A percentile compares a stretch with the other conserved stretches of the same genome.
Evolutionary conservation across 2,797 vertebrate species (phyloP).

Genomic region (Hippocampus kuda): DNA sequence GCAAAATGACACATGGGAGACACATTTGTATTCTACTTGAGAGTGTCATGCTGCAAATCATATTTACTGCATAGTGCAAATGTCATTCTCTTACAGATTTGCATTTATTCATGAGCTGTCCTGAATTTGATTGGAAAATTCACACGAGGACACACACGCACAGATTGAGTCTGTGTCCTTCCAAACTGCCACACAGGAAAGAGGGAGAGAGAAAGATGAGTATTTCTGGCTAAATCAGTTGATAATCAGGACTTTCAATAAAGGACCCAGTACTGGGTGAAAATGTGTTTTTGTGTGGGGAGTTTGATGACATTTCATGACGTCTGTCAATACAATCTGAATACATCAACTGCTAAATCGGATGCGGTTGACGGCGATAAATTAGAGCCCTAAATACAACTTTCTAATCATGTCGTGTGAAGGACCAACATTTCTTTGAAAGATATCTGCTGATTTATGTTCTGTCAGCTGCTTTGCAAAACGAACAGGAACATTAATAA

Average conservation of each 20-base stretch:
- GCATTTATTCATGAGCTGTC: neutral
- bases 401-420: neutral
- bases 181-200: neutral
- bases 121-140: neutral
- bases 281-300: neutral
- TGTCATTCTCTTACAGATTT: constrained; percentile 1
- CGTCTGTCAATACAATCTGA: neutral
- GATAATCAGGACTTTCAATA: neutral
- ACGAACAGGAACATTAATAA: neutral
- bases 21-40: neutral
- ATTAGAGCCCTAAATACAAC: neutral
- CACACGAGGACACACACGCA: neutral
- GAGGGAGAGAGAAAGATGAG: neutral
- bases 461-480: neutral
- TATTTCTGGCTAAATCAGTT: neutral
- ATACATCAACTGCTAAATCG: neutral
- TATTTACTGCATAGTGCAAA: neutral
- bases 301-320: neutral
- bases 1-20: constrained; percentile 12
- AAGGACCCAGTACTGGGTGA: neutral
- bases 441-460: neutral
- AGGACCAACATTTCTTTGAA: neutral
- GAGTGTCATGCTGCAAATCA: neutral
- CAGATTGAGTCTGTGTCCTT: neutral
- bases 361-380: neutral